Evolutionary conservation across 2,113 vertebrate genomes (phyloP).

Genomic region (Mustelus asterias): DNA sequence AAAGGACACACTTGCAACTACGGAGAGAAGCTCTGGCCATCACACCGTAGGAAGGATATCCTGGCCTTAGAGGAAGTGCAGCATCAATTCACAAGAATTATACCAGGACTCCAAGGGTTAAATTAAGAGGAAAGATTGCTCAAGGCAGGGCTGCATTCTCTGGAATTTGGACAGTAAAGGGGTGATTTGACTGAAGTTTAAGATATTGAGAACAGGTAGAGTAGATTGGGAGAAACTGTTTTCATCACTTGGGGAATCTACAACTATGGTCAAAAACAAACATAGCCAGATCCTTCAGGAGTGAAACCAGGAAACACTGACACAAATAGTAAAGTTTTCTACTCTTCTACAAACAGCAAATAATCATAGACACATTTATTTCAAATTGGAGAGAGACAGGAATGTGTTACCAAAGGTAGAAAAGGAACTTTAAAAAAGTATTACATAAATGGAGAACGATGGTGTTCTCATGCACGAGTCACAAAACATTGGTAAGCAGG

Average conservation of each 20-base stretch:
- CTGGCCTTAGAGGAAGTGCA: neutral
- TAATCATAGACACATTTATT: too few species aligned
- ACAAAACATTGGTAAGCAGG: too few species aligned
- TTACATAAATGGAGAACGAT: too few species aligned
- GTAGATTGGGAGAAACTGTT: neutral
- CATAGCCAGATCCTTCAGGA: neutral
- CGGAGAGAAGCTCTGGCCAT: neutral
- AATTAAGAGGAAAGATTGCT: neutral
- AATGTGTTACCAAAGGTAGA: too few species aligned
- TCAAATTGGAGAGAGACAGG: too few species aligned
- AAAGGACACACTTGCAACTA: neutral
- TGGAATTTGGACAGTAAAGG: too few species aligned
- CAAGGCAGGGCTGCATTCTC: neutral
- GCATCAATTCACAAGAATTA: neutral
- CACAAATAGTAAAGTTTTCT: neutral
- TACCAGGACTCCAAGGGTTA: neutral
- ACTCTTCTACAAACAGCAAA: too few species aligned
- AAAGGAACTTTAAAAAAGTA: too few species aligned
- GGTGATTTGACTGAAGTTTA: neutral
- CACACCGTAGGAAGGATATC: neutral
- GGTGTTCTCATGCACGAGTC: too few species aligned
- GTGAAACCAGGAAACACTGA: neutral
- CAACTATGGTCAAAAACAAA: neutral
- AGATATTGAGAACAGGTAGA: neutral
- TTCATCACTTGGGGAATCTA: neutral